Percentiles rank a stretch among this genome's conserved stretches.
Evolutionary conservation across 2,888 invertebrate genomes (phyloP).

Genomic region (Brachyptera putata): DNA sequence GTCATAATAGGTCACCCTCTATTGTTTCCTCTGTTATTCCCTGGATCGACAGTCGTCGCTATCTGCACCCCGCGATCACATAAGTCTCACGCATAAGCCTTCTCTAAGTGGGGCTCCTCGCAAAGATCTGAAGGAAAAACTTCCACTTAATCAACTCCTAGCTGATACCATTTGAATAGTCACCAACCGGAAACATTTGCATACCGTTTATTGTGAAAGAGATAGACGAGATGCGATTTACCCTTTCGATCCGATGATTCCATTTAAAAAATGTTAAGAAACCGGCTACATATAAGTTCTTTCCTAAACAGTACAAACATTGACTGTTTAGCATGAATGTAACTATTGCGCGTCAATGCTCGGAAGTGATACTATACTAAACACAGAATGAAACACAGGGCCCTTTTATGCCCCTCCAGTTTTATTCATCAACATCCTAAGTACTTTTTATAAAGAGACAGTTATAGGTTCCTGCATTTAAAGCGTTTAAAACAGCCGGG

Average conservation of each 20-base stretch:
- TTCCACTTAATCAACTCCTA: slow-evolving; percentile 32
- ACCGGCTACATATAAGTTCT: slow-evolving; percentile 23
- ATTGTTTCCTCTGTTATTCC: slow-evolving; percentile 2
- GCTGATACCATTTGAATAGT: slow-evolving; percentile 23
- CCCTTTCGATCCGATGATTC: slow-evolving; percentile 24
- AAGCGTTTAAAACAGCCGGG: neutral
- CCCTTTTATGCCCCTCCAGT: slow-evolving; percentile 1
- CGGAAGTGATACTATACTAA: slow-evolving; percentile 20
- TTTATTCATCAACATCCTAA: slow-evolving; percentile 12
- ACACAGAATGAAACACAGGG: neutral
- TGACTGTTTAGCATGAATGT: slow-evolving; percentile 19
- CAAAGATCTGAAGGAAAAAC: neutral
- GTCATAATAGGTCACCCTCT: neutral
- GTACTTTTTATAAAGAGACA: slow-evolving; percentile 14
- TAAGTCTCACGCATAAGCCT: neutral
- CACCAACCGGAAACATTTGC: slow-evolving; percentile 30
- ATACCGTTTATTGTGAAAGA: slow-evolving; percentile 29
- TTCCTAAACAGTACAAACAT: slow-evolving; percentile 23
- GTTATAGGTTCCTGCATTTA: slow-evolving; percentile 16
- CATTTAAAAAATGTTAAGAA: slow-evolving; percentile 12
- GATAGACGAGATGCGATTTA: slow-evolving; percentile 19
- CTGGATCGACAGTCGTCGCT: too few relatives aligned
- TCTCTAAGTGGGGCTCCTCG: neutral
- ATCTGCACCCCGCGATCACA: neutral
- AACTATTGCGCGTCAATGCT: slow-evolving; percentile 16